A percentile compares a stretch with the other conserved stretches of the same genome.
These are phyloP conservation scores for Passer domesticus DNA, from an alignment of 2,113 vertebrate genomes.

Conservation along the genomic window DNA sequence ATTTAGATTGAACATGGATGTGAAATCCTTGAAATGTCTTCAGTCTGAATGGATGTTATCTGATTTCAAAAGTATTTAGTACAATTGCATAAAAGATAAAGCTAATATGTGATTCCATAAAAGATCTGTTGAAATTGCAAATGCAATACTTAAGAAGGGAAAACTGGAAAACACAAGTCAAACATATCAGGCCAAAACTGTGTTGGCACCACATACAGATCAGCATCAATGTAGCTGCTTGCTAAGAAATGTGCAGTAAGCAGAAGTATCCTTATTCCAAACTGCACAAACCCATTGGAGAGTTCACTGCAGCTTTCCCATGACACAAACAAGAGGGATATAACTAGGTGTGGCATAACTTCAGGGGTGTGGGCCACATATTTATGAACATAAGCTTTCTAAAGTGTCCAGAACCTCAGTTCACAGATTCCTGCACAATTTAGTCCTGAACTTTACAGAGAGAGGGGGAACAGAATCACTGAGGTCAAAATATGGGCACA, in stretches of 20 bases:
- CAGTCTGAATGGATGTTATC: background rate
- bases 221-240: background rate
- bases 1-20: conserved; percentile 2
- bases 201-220: background rate
- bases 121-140: conserved; percentile 36
- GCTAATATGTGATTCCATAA: conserved; percentile 4
- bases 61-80: conserved; percentile 28
- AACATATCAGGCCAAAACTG: conserved; percentile 5
- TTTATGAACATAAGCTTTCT: background rate
- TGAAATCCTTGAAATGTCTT: conserved; percentile 30
- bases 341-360: background rate
- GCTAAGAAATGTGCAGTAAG: background rate
- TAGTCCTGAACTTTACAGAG: background rate
- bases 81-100: conserved; percentile 38
- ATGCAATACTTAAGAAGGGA: conserved; percentile 12
- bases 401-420: background rate
- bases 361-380: conserved; percentile 30
- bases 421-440: background rate
- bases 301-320: background rate
- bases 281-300: background rate
- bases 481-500: background rate
- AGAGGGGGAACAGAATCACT: background rate
- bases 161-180: conserved; percentile 38
- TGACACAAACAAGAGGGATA: conserved; percentile 1
- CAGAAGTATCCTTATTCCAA: background rate